Conservation (phyloP, 1,140 invertebrate genomes). For the Ylistrum balloti region DNA sequence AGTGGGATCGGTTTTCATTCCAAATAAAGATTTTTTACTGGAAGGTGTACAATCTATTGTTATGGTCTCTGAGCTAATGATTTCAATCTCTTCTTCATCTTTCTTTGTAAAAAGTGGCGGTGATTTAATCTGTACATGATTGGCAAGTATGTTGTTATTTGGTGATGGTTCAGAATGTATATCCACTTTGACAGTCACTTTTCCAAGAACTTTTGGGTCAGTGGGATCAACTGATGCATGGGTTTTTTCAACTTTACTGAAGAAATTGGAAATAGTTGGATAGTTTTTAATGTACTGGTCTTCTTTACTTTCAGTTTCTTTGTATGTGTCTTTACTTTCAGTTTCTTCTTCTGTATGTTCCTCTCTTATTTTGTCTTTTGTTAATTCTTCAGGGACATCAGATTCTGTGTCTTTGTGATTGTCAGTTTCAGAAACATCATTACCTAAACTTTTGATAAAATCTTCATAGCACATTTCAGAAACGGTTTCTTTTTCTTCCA, state of each 20-base stretch:
- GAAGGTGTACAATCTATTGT: constrained; percentile 1
- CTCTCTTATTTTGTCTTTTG: not conserved
- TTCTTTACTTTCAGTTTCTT: not conserved
- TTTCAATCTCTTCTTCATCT: constrained; percentile 54
- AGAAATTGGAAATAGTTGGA: constrained; percentile 59
- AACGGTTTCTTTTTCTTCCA: not conserved
- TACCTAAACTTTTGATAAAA: constrained; percentile 2
- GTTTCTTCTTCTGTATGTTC: constrained; percentile 4
- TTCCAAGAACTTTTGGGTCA: not conserved
- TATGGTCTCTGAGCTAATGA: constrained; percentile 57
- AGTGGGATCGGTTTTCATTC: not conserved
- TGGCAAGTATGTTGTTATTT: not conserved
- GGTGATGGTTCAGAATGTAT: constrained; percentile 53
- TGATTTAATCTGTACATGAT: constrained; percentile 15
- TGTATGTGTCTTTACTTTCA: too few relatives aligned
- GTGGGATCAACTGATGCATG: not conserved
- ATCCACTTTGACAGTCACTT: constrained; percentile 53
- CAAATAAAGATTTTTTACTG: not conserved
- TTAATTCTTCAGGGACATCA: not conserved
- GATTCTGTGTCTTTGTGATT: not conserved
- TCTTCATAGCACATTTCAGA: constrained; percentile 29
- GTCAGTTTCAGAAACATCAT: constrained; percentile 30
- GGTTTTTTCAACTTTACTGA: constrained; percentile 50
- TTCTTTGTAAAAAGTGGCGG: not conserved
- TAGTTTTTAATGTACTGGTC: constrained; percentile 47